These are phyloP conservation scores for Plectus sambesii DNA, from an alignment of 1,140 invertebrate species.

Conservation along the genomic window DNA sequence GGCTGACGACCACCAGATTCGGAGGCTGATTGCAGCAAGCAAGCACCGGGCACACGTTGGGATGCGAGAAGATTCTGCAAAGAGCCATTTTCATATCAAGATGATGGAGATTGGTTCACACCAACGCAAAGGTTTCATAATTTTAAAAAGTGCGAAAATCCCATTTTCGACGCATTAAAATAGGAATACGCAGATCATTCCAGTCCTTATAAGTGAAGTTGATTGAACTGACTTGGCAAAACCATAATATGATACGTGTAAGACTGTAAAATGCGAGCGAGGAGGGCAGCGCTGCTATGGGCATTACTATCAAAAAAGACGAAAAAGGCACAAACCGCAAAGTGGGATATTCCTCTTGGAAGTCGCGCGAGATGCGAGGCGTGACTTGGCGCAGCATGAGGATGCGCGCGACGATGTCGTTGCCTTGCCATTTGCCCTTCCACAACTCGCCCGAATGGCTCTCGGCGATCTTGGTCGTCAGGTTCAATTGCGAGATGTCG, in stretches of 20 bases:
- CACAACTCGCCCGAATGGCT: conserved; percentile 83
- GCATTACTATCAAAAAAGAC: too few relatives aligned
- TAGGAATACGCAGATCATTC: too few relatives aligned
- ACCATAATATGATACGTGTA: too few relatives aligned
- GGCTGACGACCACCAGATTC: conserved; percentile 77
- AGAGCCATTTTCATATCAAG: too few relatives aligned
- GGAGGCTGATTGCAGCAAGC: conserved; percentile 87
- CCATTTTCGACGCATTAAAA: too few relatives aligned
- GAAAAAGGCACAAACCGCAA: conserved; percentile 60
- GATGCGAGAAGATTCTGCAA: conserved; percentile 91
- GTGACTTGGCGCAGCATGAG: conserved; percentile 74
- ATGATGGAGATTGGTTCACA: too few relatives aligned
- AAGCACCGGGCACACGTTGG: conserved; percentile 90
- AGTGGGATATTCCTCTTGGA: conserved; percentile 95
- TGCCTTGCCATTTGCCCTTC: conserved; percentile 93
- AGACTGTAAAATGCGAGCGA: too few relatives aligned
- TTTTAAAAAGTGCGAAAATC: too few relatives aligned
- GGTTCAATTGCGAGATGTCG: conserved; percentile 75
- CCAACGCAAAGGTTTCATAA: too few relatives aligned
- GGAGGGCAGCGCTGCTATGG: too few relatives aligned
- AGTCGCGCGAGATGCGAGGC: conserved; percentile 79
- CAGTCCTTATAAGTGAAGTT: too few relatives aligned
- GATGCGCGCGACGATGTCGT: conserved; percentile 92
- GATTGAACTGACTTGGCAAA: too few relatives aligned
- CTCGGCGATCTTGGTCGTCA: conserved; percentile 69